phyloP scores from a whole-genome alignment of 2,888 invertebrate species.

The Venusia cambrica region DNA sequence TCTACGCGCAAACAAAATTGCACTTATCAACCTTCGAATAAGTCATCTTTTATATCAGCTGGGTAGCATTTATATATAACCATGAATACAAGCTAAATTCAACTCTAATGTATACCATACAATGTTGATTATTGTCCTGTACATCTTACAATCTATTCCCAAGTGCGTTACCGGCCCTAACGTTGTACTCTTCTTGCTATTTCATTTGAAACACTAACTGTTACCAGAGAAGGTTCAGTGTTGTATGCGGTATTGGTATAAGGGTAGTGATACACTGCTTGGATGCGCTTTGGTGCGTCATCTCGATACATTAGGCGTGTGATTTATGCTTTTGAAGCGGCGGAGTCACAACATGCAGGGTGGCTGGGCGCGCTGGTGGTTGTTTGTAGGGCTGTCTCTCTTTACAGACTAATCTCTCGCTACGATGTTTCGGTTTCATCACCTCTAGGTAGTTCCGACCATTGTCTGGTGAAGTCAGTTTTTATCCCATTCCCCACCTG shows the following conservation, averaged over 20 bases:
- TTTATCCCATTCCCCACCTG: too few relatives aligned
- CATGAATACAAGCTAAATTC: constrained; percentile 9
- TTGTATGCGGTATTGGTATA: constrained; percentile 28
- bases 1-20: constrained; percentile 32
- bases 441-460: too few relatives aligned
- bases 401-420: not conserved
- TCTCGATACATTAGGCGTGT: constrained; percentile 77
- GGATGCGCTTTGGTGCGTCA: constrained; percentile 54
- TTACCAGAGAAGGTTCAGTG: constrained; percentile 14
- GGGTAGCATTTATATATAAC: not conserved
- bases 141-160: constrained; percentile 2
- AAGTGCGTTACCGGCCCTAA: not conserved
- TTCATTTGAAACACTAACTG: constrained; percentile 24
- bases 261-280: constrained; percentile 50
- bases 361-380: constrained; percentile 38
- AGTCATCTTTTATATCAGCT: constrained; percentile 11
- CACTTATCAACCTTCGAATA: constrained; percentile 15
- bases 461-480: too few relatives aligned
- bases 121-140: constrained; percentile 32
- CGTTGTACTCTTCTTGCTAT: not conserved
- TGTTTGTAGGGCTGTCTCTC: constrained; percentile 44
- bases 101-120: not conserved
- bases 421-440: not conserved
- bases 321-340: constrained; percentile 73
- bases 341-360: constrained; percentile 73